Conservation (phyloP, 2,797 vertebrate species). For the Naso thynnoides region DNA sequence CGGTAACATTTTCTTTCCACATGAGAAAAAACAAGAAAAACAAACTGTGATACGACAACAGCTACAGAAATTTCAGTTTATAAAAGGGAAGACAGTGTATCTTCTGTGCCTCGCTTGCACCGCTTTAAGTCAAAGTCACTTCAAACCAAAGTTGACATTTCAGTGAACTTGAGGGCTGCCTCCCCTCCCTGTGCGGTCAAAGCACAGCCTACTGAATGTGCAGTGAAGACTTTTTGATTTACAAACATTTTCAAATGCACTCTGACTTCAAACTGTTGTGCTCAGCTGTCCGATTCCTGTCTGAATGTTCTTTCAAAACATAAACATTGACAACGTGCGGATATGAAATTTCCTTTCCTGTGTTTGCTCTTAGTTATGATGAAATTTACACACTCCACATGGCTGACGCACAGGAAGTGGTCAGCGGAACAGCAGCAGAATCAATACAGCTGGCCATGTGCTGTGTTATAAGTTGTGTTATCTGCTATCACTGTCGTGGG, state of each 20-base stretch:
- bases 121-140: constrained; percentile 60
- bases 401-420: constrained; percentile 79
- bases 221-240: constrained; percentile 58
- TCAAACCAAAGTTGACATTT: constrained; percentile 73
- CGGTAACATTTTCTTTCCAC: constrained; percentile 50
- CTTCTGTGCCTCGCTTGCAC: constrained; percentile 62
- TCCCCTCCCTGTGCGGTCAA: constrained; percentile 63
- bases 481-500: constrained; percentile 74
- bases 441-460: constrained; percentile 67
- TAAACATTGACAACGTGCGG: constrained; percentile 73
- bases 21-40: constrained; percentile 32
- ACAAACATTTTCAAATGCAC: constrained; percentile 59
- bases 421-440: constrained; percentile 48
- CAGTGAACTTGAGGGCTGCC: constrained; percentile 70
- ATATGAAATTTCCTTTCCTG: constrained; percentile 82
- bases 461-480: constrained; percentile 70
- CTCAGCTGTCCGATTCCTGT: constrained; percentile 23
- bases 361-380: constrained; percentile 78
- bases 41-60: constrained; percentile 31
- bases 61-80: constrained; percentile 24
- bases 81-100: constrained; percentile 46
- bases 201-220: constrained; percentile 54
- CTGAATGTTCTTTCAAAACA: constrained; percentile 61
- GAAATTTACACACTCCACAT: constrained; percentile 73
- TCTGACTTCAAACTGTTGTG: constrained; percentile 42